phyloP scores from a whole-genome alignment of 1,140 invertebrate species.

The Myzus persicae region DNA sequence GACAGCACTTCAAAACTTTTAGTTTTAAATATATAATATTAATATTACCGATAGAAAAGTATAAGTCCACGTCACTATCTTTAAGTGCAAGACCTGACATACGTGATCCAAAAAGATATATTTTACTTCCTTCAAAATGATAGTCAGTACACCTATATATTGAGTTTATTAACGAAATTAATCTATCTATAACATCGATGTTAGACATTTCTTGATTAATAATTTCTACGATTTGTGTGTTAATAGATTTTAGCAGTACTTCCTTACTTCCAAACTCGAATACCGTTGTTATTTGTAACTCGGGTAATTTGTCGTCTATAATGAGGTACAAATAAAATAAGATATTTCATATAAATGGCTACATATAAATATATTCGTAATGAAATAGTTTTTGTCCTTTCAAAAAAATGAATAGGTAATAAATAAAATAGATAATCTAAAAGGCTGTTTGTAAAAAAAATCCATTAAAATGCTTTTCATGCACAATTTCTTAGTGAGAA shows the following conservation, averaged over 20 bases:
- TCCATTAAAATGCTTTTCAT: too few species aligned
- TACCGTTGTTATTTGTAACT: neutral
- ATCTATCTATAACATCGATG: neutral
- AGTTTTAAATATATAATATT: neutral
- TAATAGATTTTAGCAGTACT: neutral
- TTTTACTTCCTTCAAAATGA: neutral
- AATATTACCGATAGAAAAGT: conserved; percentile 65
- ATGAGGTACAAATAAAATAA: neutral
- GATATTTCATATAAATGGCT: too few species aligned
- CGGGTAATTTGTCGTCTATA: neutral
- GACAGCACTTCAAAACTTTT: too few species aligned
- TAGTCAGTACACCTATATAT: neutral
- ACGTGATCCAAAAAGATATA: conserved; percentile 66
- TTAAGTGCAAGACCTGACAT: conserved; percentile 64
- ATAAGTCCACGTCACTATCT: conserved; percentile 67
- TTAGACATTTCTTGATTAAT: conserved; percentile 9
- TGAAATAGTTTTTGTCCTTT: too few species aligned
- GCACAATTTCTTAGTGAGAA: too few species aligned
- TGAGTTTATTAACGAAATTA: conserved; percentile 4
- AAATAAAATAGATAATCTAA: too few species aligned
- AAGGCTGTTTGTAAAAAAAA: too few species aligned
- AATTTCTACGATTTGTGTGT: neutral
- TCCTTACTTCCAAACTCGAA: neutral
- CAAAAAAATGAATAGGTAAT: too few species aligned
- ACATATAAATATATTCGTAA: too few species aligned